Evolutionary conservation across 2,888 invertebrate genomes (phyloP).

Genomic region (Vandiemenella viatica): DNA sequence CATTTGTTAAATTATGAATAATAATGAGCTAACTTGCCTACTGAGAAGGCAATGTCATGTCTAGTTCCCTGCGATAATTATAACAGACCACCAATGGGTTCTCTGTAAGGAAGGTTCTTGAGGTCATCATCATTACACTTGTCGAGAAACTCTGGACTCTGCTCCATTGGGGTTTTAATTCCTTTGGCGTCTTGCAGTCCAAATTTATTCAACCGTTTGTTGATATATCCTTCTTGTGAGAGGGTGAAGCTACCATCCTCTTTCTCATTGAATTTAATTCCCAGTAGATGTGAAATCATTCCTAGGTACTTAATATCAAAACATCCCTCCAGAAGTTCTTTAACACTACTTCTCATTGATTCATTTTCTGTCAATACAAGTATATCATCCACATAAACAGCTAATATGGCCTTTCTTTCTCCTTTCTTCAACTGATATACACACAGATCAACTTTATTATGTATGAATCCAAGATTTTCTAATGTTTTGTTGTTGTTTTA

Average conservation of each 20-base stretch:
- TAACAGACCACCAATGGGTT: too few relatives aligned
- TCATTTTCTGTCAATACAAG: not conserved
- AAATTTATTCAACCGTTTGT: not conserved
- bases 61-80: not conserved
- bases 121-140: too few relatives aligned
- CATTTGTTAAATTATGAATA: not conserved
- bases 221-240: not conserved
- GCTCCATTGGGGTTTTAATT: not conserved
- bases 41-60: not conserved
- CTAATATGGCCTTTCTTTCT: not conserved
- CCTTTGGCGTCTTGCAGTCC: not conserved
- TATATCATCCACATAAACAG: not conserved
- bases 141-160: not conserved
- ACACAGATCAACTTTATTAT: not conserved
- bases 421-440: not conserved
- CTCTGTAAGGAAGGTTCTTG: too few relatives aligned
- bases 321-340: not conserved
- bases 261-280: not conserved
- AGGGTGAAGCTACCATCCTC: not conserved
- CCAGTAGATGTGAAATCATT: not conserved
- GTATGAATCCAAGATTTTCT: not conserved
- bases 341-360: too few relatives aligned
- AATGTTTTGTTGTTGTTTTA: not conserved
- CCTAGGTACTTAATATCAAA: not conserved
- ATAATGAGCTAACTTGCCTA: not conserved